Percentiles rank a stretch among this genome's conserved stretches.
Evolutionary conservation across 1,140 invertebrate species (phyloP).

Genomic region (Paraescarpia echinospica): DNA sequence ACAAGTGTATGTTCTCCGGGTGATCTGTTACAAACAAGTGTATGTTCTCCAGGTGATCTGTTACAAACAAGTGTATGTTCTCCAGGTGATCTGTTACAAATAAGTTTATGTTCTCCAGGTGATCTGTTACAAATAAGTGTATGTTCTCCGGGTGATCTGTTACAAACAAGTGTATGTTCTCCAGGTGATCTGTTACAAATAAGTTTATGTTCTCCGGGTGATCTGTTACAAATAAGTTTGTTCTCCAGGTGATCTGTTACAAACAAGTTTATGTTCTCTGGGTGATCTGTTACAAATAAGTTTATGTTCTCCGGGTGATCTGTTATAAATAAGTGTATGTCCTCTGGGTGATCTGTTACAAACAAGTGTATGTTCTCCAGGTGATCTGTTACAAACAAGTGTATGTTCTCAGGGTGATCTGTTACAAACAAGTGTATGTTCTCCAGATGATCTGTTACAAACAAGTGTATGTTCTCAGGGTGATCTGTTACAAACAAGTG

Average conservation of each 20-base stretch:
- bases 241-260: background rate
- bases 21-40: too few species aligned
- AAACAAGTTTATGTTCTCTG: background rate
- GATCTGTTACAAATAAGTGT: background rate
- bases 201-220: background rate
- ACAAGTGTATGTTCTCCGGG: too few species aligned
- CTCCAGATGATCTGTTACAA: background rate
- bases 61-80: too few species aligned
- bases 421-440: background rate
- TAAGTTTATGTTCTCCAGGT: background rate
- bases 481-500: background rate
- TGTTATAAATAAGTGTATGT: background rate
- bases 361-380: background rate
- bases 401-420: background rate
- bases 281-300: background rate
- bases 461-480: background rate
- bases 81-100: too few species aligned
- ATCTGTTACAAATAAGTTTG: background rate
- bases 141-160: background rate
- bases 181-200: background rate
- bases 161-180: background rate
- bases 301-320: background rate
- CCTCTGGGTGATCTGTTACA: background rate
- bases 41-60: too few species aligned
- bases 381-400: background rate